A percentile compares a stretch with the other conserved stretches of the same genome.
phyloP scores from a whole-genome alignment of 2,888 invertebrate genomes.

The Oithona nana region DNA sequence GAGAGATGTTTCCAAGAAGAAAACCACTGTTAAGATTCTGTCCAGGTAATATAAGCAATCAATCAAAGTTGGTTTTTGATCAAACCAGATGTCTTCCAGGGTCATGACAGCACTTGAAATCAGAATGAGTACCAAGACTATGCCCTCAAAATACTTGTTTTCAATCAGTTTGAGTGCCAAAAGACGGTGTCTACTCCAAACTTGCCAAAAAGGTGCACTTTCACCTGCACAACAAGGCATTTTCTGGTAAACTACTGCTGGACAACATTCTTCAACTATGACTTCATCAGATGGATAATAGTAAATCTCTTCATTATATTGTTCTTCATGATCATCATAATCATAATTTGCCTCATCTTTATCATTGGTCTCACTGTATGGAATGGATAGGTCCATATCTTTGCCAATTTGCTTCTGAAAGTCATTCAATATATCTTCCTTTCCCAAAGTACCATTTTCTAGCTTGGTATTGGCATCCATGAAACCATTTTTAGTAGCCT shows the following conservation, averaged over 20 bases:
- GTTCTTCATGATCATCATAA: background rate
- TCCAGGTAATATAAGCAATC: constrained; percentile 28
- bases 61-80: constrained; percentile 26
- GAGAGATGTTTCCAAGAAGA: constrained; percentile 32
- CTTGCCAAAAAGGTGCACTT: constrained; percentile 81
- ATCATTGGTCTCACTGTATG: background rate
- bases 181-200: constrained; percentile 53
- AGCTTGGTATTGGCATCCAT: too few species aligned
- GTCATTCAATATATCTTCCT: constrained; percentile 57
- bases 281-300: constrained; percentile 12
- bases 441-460: constrained; percentile 37
- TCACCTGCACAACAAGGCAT: constrained; percentile 76
- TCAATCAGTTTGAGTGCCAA: constrained; percentile 22
- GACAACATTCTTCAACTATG: constrained; percentile 16
- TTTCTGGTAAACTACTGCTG: constrained; percentile 49
- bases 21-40: constrained; percentile 32
- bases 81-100: constrained; percentile 30
- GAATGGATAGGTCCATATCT: background rate
- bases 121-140: constrained; percentile 32
- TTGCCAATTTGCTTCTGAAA: background rate
- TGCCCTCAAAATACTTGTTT: constrained; percentile 33
- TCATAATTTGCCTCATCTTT: background rate
- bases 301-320: constrained; percentile 3
- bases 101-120: constrained; percentile 32
- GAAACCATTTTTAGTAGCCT: background rate